phyloP scores from a whole-genome alignment of 2,113 vertebrate species.

The Cephalopterus ornatus region DNA sequence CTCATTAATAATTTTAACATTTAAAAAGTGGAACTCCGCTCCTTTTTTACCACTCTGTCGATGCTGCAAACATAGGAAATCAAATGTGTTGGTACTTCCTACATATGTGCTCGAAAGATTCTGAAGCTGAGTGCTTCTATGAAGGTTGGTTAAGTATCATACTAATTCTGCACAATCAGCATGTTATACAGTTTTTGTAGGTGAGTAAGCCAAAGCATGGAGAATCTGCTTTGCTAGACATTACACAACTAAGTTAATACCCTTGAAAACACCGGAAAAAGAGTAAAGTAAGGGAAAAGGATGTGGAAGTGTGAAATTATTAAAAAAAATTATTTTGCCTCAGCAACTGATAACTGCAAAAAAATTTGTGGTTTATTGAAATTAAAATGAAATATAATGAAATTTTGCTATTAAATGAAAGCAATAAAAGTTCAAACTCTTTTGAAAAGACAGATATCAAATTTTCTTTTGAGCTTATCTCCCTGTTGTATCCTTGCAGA shows the following conservation, averaged over 20 bases:
- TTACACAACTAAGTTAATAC: background rate
- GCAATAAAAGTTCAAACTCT: background rate
- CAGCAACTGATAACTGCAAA: background rate
- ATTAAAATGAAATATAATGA: background rate
- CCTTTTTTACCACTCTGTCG: background rate
- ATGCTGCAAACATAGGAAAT: background rate
- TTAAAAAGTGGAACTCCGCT: background rate
- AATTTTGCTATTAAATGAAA: background rate
- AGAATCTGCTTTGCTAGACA: conserved; percentile 19
- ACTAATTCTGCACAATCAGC: conserved; percentile 18
- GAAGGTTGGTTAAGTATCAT: conserved; percentile 3
- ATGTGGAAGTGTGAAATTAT: background rate
- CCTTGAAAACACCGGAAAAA: background rate
- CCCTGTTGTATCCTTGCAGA: background rate
- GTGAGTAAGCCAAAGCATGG: background rate
- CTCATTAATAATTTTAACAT: background rate
- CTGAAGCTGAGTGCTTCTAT: background rate
- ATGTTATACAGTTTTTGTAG: background rate
- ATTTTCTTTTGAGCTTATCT: background rate
- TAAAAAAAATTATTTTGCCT: background rate
- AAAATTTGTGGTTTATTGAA: background rate
- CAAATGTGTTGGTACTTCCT: background rate
- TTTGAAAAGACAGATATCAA: background rate
- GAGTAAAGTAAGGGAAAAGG: conserved; percentile 10
- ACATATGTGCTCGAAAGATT: background rate